A percentile compares a stretch with the other conserved stretches of the same genome.
These are phyloP conservation scores for Cyanoliseus patagonus DNA, from an alignment of 2,113 vertebrate species.

Conservation along the genomic window DNA sequence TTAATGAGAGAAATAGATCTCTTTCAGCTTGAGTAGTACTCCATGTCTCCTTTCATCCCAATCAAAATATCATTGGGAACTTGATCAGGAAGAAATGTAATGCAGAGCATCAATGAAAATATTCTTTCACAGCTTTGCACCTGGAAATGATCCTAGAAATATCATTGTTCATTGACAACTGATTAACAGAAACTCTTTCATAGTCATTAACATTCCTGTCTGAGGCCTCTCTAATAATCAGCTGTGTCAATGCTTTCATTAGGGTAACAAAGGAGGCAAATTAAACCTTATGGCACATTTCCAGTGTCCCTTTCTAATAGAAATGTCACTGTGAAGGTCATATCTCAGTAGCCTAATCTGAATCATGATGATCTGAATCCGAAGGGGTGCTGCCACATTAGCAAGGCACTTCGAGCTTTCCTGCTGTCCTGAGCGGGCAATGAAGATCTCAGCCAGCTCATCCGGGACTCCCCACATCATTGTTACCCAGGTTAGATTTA, in stretches of 20 bases:
- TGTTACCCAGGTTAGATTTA: not conserved
- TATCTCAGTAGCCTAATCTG: not conserved
- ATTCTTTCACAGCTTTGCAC: not conserved
- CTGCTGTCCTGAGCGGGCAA: not conserved
- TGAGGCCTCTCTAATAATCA: not conserved
- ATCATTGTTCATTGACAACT: not conserved
- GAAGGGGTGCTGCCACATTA: not conserved
- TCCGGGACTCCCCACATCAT: not conserved
- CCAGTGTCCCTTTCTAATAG: not conserved
- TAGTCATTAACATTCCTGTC: not conserved
- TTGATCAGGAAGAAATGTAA: conserved; percentile 17
- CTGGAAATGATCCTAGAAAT: not conserved
- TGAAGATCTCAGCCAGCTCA: not conserved
- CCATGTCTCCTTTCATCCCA: not conserved
- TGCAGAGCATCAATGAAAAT: not conserved
- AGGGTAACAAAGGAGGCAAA: not conserved
- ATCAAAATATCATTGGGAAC: not conserved
- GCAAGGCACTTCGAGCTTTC: not conserved
- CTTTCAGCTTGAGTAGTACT: not conserved
- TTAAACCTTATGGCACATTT: not conserved
- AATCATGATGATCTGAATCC: not conserved
- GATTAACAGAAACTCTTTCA: not conserved
- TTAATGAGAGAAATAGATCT: not conserved
- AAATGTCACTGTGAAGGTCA: not conserved
- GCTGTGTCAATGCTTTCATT: not conserved